These are phyloP conservation scores for Hassar affinis DNA, from an alignment of 2,113 vertebrate genomes.

Conservation along the genomic window DNA sequence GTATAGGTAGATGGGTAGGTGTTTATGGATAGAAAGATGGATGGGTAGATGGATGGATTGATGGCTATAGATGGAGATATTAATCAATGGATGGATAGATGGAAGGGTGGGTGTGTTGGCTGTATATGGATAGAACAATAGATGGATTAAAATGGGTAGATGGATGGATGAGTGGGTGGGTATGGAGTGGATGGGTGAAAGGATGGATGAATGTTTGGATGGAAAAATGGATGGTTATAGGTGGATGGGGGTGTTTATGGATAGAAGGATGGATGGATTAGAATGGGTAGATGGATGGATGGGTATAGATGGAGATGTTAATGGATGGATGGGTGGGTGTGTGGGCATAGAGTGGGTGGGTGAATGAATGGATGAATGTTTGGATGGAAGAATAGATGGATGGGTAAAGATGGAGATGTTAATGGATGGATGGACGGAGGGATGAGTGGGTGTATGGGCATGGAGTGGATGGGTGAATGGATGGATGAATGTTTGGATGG, in stretches of 20 bases:
- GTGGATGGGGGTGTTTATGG: neutral
- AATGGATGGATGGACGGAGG: neutral
- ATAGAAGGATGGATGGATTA: too few relatives aligned
- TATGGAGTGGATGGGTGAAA: too few relatives aligned
- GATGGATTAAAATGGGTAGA: neutral
- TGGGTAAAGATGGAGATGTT: neutral
- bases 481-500: neutral
- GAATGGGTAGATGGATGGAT: too few relatives aligned
- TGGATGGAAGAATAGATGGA: too few relatives aligned
- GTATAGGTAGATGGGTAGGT: too few relatives aligned
- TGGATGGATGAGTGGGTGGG: neutral
- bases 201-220: too few relatives aligned
- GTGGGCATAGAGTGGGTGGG: too few relatives aligned
- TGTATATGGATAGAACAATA: neutral
- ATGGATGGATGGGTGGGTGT: too few relatives aligned
- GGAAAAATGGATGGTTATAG: neutral
- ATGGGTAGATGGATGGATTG: neutral
- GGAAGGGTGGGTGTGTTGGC: neutral
- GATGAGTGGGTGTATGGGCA: too few relatives aligned
- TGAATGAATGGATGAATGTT: too few relatives aligned
- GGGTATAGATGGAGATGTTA: too few relatives aligned
- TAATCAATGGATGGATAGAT: neutral
- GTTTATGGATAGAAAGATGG: neutral
- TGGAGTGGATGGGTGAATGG: neutral
- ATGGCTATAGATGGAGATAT: neutral